phyloP scores from a whole-genome alignment of 2,113 vertebrate species.

The Grammomys dolichurus region DNA sequence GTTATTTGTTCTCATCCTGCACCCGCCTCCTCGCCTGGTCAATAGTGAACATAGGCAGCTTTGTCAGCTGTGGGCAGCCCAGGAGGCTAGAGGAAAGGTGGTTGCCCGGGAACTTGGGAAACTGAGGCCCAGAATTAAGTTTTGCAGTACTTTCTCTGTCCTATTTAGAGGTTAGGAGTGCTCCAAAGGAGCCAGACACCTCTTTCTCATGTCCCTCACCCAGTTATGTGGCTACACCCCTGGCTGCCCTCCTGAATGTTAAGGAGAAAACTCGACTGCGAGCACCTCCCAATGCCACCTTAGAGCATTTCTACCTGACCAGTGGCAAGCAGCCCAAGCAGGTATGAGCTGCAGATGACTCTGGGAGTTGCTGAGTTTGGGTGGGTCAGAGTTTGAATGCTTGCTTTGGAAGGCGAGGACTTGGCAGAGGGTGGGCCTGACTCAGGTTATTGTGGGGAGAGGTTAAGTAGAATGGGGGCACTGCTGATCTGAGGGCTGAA shows the following conservation, averaged over 20 bases:
- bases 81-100: conserved; percentile 1
- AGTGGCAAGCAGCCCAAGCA: conserved; percentile 92
- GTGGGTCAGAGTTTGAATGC: not conserved
- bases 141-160: not conserved
- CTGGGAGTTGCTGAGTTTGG: not conserved
- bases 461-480: not conserved
- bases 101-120: conserved; percentile 58
- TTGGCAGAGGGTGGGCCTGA: not conserved
- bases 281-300: conserved; percentile 88
- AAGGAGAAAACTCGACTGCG: conserved; percentile 92
- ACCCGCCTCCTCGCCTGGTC: conserved; percentile 36
- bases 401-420: not conserved
- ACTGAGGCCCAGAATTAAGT: not conserved
- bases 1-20: conserved; percentile 71
- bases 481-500: not conserved
- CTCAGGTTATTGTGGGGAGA: not conserved
- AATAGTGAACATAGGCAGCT: conserved; percentile 75
- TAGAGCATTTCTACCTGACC: conserved; percentile 92
- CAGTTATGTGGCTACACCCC: conserved; percentile 90
- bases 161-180: not conserved
- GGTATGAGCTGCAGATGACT: conserved; percentile 83
- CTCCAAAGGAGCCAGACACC: not conserved
- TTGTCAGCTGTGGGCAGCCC: conserved; percentile 72
- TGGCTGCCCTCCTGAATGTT: conserved; percentile 92
- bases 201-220: not conserved